These are phyloP conservation scores for Contarinia nasturtii DNA, from an alignment of 1,140 invertebrate species.

Conservation along the genomic window DNA sequence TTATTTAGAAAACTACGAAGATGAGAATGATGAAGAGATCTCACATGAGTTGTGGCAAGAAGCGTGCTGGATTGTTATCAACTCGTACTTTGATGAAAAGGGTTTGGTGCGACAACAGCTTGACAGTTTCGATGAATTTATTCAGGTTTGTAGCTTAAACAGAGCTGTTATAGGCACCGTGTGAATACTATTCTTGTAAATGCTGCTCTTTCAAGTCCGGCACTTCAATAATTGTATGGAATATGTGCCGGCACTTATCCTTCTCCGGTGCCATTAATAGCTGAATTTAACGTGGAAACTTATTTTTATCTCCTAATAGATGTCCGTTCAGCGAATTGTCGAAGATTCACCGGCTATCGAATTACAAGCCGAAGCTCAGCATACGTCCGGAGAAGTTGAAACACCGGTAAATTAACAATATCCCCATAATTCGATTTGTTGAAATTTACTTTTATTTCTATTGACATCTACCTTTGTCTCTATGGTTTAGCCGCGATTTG, in stretches of 20 bases:
- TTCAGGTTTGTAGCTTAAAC: constrained; percentile 49
- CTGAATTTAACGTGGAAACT: not conserved
- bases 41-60: constrained; percentile 95
- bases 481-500: constrained; percentile 53
- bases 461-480: no score
- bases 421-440: constrained; percentile 2
- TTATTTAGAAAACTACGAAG: constrained; percentile 30
- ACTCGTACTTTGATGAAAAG: constrained; percentile 98
- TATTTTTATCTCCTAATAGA: constrained; percentile 20
- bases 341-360: constrained; percentile 97
- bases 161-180: no score
- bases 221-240: no score
- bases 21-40: constrained; percentile 73
- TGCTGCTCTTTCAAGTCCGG: no score
- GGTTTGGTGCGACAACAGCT: constrained; percentile 95
- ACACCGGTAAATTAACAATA: constrained; percentile 42
- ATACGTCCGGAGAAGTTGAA: constrained; percentile 80
- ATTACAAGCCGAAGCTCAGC: constrained; percentile 92
- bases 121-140: constrained; percentile 99
- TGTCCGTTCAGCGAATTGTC: constrained; percentile 97
- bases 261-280: not conserved
- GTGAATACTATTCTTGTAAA: no score
- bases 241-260: no score
- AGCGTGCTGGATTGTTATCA: constrained; percentile 99
- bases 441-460: not conserved